Percentiles rank a stretch among this genome's conserved stretches.
Conservation (phyloP, 2,888 invertebrate species). For the Heteropelma amictum region DNA sequence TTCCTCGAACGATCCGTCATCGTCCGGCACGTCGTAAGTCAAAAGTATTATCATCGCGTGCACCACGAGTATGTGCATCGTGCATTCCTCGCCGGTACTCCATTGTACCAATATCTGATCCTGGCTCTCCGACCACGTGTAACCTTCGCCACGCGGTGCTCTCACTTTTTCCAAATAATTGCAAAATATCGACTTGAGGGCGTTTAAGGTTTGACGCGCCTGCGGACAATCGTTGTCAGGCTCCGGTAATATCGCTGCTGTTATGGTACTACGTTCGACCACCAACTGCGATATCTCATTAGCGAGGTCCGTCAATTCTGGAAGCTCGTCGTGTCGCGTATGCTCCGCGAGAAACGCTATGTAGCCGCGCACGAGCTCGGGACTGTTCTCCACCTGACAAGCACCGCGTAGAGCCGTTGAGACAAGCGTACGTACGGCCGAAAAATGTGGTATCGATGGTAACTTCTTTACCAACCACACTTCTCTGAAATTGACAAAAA, state of each 20-base stretch:
- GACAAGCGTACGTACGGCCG: slow-evolving; percentile 84
- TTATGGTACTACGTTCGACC: slow-evolving; percentile 93
- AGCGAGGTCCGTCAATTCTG: slow-evolving; percentile 84
- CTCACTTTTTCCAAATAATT: slow-evolving; percentile 86
- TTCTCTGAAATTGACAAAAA: slow-evolving; percentile 66
- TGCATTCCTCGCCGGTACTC: slow-evolving; percentile 86
- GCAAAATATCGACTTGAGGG: slow-evolving; percentile 86
- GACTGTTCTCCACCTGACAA: slow-evolving; percentile 94
- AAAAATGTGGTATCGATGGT: slow-evolving; percentile 89
- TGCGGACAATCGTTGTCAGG: slow-evolving; percentile 77
- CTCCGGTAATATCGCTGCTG: slow-evolving; percentile 87
- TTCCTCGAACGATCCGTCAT: slow-evolving; percentile 78
- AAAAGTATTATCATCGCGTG: slow-evolving; percentile 91
- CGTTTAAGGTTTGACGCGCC: slow-evolving; percentile 82
- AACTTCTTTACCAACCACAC: slow-evolving; percentile 83
- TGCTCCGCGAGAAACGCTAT: slow-evolving; percentile 90
- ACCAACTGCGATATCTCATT: slow-evolving; percentile 94
- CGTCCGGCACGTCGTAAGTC: slow-evolving; percentile 83
- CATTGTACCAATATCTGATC: slow-evolving; percentile 89
- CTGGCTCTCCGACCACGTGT: slow-evolving; percentile 84
- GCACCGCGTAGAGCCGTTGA: slow-evolving; percentile 89
- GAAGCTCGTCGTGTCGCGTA: slow-evolving; percentile 83
- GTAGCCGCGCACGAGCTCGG: slow-evolving; percentile 89
- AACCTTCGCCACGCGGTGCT: slow-evolving; percentile 82
- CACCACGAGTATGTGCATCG: slow-evolving; percentile 88